Conservation (phyloP, 2,113 vertebrate species). For the Amphilophus citrinellus region DNA sequence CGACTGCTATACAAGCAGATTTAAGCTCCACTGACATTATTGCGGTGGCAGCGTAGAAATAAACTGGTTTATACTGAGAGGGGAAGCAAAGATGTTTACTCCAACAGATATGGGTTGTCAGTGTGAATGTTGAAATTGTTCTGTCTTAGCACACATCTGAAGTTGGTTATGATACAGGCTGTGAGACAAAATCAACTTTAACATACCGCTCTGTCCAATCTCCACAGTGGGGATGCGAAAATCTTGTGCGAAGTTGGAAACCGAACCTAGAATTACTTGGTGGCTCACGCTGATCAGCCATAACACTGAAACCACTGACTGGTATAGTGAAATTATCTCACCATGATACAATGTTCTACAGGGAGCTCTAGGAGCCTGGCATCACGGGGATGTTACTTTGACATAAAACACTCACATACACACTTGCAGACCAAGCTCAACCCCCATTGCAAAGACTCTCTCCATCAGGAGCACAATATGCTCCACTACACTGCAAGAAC, state of each 20-base stretch:
- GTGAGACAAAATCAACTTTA: constrained; percentile 8
- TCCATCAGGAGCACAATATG: neutral
- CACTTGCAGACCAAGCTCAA: neutral
- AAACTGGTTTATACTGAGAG: neutral
- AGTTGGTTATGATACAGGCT: constrained; percentile 7
- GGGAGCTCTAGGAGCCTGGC: neutral
- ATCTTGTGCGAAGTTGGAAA: constrained; percentile 1
- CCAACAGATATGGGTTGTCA: neutral
- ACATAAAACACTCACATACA: neutral
- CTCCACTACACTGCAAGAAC: neutral
- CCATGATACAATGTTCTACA: neutral
- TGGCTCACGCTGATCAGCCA: neutral
- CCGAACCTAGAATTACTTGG: neutral
- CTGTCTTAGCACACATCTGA: neutral
- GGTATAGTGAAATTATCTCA: neutral
- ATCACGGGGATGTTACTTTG: neutral
- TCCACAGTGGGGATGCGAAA: neutral
- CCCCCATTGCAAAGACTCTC: neutral
- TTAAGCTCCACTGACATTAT: neutral
- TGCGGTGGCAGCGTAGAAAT: neutral
- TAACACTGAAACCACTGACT: neutral
- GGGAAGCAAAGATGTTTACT: constrained; percentile 5
- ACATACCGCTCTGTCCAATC: neutral
- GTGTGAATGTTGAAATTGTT: neutral
- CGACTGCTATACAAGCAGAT: neutral